Evolutionary conservation across 2,113 vertebrate species (phyloP).

Genomic region (Apaloderma vittatum): DNA sequence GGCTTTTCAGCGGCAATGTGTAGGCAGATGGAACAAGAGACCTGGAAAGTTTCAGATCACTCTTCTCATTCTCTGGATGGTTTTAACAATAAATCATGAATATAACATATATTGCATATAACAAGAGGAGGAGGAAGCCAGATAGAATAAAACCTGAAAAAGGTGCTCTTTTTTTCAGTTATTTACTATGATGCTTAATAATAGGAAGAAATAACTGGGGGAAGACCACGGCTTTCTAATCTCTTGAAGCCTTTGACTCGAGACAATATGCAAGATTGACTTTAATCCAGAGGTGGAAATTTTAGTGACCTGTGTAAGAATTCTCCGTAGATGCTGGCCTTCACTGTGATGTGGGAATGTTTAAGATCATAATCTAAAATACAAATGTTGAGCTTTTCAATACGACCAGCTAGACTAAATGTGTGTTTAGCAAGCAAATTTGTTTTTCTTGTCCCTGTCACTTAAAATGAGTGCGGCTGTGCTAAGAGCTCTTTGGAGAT

Average conservation of each 20-base stretch:
- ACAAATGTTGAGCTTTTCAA: neutral
- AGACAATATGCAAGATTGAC: neutral
- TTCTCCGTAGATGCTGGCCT: neutral
- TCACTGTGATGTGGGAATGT: neutral
- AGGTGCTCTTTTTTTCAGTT: neutral
- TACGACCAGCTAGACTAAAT: neutral
- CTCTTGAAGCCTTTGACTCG: neutral
- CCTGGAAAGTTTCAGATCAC: neutral
- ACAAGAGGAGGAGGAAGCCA: neutral
- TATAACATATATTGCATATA: too few species aligned
- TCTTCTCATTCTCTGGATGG: neutral
- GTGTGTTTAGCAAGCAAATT: neutral
- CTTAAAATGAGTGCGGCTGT: neutral
- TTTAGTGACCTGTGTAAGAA: neutral
- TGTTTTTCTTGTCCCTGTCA: neutral
- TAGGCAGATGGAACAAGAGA: constrained; percentile 6
- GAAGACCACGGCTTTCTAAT: neutral
- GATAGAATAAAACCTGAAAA: neutral
- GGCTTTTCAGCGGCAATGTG: neutral
- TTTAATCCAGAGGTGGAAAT: neutral
- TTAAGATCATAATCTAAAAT: neutral
- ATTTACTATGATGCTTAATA: neutral
- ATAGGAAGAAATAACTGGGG: neutral
- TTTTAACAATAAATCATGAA: neutral
- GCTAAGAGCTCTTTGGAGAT: neutral